A percentile compares a stretch with the other conserved stretches of the same genome.
These are phyloP conservation scores for Lerista edwardsae DNA, from an alignment of 2,797 vertebrate genomes.

Conservation along the genomic window DNA sequence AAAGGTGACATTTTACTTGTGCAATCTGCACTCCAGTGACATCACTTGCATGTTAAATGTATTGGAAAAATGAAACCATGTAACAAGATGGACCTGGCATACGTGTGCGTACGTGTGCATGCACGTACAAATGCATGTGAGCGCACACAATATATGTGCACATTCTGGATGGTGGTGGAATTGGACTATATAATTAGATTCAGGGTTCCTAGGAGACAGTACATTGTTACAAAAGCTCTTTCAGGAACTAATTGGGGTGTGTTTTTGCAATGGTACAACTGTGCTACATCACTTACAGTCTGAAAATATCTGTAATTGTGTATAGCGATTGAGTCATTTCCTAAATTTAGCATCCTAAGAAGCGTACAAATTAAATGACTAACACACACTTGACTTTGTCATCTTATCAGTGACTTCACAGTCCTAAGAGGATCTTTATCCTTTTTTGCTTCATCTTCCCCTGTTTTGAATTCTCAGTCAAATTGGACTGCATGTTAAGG, in stretches of 20 bases:
- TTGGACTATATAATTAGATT: conserved; percentile 76
- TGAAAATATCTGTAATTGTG: conserved; percentile 81
- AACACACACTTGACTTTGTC: conserved; percentile 74
- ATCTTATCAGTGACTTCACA: conserved; percentile 66
- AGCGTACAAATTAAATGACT: conserved; percentile 74
- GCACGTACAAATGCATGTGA: too few relatives aligned
- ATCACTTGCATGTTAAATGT: conserved; percentile 71
- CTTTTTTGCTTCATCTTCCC: conserved; percentile 61
- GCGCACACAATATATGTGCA: too few relatives aligned
- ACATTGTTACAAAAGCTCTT: conserved; percentile 70
- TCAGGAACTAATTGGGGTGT: conserved; percentile 78
- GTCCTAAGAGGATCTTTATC: conserved; percentile 65
- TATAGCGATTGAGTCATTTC: conserved; percentile 77
- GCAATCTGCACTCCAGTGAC: conserved; percentile 62
- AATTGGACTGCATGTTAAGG: conserved; percentile 44
- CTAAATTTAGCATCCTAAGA: conserved; percentile 78
- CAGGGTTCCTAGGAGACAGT: conserved; percentile 76
- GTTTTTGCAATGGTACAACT: conserved; percentile 75
- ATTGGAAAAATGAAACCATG: conserved; percentile 74
- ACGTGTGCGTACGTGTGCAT: background rate
- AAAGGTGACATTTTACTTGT: conserved; percentile 68
- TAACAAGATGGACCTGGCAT: conserved; percentile 61
- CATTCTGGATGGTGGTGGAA: conserved; percentile 52
- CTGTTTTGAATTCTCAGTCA: conserved; percentile 43
- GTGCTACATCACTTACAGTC: conserved; percentile 73